A percentile compares a stretch with the other conserved stretches of the same genome.
Conservation (phyloP, 2,888 invertebrate genomes). For the Brenthis daphne region DNA sequence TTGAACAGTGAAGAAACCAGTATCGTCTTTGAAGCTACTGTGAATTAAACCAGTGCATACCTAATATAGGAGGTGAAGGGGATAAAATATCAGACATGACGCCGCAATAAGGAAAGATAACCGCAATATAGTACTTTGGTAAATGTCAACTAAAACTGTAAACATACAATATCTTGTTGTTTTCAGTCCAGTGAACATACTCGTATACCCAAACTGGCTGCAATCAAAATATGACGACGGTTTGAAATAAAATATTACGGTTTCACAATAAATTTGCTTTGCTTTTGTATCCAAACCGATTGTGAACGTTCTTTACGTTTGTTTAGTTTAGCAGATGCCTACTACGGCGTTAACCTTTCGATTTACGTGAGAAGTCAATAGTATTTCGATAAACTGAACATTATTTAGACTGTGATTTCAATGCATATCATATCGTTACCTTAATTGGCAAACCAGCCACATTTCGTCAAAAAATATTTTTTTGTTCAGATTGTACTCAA, state of each 20-base stretch:
- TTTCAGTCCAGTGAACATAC: slow-evolving; percentile 20
- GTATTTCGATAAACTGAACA: slow-evolving; percentile 74
- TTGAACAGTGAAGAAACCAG: slow-evolving; percentile 33
- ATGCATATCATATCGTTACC: too few species aligned
- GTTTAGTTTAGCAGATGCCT: slow-evolving; percentile 40
- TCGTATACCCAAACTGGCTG: slow-evolving; percentile 2
- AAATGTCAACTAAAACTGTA: slow-evolving; percentile 37
- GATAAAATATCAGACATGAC: slow-evolving; percentile 39
- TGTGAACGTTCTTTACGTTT: background rate
- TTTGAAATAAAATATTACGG: slow-evolving; percentile 6
- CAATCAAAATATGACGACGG: background rate
- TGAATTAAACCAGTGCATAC: slow-evolving; percentile 41
- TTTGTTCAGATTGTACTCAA: too few species aligned
- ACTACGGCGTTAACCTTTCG: slow-evolving; percentile 63
- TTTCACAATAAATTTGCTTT: too few species aligned
- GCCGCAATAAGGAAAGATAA: slow-evolving; percentile 36
- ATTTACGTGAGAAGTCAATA: slow-evolving; percentile 67
- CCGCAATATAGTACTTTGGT: slow-evolving; percentile 34
- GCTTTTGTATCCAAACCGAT: too few species aligned
- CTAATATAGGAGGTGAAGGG: slow-evolving; percentile 39
- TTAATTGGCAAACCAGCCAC: too few species aligned
- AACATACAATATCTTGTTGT: slow-evolving; percentile 29
- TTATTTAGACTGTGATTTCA: slow-evolving; percentile 61
- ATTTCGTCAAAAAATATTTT: too few species aligned
- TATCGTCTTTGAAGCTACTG: slow-evolving; percentile 39